Percentiles rank a stretch among this genome's conserved stretches.
phyloP scores from a whole-genome alignment of 1,140 invertebrate species.

The Cheumatopsyche charites region DNA sequence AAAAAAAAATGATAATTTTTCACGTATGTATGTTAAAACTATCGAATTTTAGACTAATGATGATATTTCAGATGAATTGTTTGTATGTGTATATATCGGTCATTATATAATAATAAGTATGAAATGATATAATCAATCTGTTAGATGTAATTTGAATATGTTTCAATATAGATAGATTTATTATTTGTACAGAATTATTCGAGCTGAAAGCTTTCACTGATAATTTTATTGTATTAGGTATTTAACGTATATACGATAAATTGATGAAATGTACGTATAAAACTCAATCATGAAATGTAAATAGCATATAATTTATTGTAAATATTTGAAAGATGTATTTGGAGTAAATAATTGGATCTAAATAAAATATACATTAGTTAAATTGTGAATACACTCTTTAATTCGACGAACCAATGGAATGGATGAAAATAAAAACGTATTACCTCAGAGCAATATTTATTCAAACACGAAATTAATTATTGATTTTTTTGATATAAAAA shows the following conservation, averaged over 20 bases:
- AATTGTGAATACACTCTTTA: neutral
- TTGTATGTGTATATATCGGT: neutral
- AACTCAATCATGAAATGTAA: neutral
- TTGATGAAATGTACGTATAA: constrained; percentile 6
- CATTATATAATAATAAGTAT: neutral
- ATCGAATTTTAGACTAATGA: neutral
- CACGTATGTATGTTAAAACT: neutral
- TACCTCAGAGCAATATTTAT: too few relatives aligned
- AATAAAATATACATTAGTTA: constrained; percentile 16
- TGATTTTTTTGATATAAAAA: too few relatives aligned
- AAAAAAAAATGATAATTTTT: too few relatives aligned
- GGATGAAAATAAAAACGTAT: too few relatives aligned
- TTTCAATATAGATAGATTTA: neutral
- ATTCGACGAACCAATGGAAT: too few relatives aligned
- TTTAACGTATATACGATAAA: neutral
- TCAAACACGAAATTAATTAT: too few relatives aligned
- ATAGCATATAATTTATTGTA: constrained; percentile 12
- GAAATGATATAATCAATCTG: neutral
- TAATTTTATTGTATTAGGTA: neutral
- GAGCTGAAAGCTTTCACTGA: constrained; percentile 25
- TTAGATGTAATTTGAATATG: too few relatives aligned
- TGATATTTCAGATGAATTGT: neutral
- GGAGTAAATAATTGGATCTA: constrained; percentile 4
- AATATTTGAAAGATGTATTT: constrained; percentile 17
- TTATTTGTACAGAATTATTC: constrained; percentile 27